Conservation (phyloP, 2,888 invertebrate genomes). For the Taenaris catops region DNA sequence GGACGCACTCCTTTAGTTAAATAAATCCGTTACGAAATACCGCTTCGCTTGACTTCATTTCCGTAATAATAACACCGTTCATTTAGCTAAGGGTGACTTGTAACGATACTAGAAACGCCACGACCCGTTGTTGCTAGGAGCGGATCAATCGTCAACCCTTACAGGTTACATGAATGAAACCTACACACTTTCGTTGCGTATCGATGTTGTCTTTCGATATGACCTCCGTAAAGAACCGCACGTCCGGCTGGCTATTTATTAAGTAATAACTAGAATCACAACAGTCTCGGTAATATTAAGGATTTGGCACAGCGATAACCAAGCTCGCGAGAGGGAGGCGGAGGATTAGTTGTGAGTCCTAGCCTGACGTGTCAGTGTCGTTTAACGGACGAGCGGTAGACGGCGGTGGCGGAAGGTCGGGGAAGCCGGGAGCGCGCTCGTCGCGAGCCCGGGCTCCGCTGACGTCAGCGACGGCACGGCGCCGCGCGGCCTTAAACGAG, state of each 20-base stretch:
- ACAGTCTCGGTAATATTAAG: slow-evolving; percentile 37
- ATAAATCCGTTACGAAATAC: slow-evolving; percentile 62
- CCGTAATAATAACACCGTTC: slow-evolving; percentile 52
- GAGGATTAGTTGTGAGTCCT: slow-evolving; percentile 50
- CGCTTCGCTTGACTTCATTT: slow-evolving; percentile 52
- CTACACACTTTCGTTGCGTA: slow-evolving; percentile 55
- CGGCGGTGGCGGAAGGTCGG: slow-evolving; percentile 72
- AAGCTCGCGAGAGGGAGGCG: slow-evolving; percentile 46
- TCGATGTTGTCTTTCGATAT: slow-evolving; percentile 35
- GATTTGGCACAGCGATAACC: slow-evolving; percentile 46
- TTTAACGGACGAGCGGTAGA: slow-evolving; percentile 57
- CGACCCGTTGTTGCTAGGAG: slow-evolving; percentile 60
- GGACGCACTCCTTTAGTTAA: slow-evolving; percentile 65
- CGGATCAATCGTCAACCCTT: slow-evolving; percentile 59
- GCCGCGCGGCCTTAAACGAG: slow-evolving; percentile 57
- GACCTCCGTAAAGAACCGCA: slow-evolving; percentile 17
- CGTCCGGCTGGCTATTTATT: slow-evolving; percentile 16
- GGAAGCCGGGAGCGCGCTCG: slow-evolving; percentile 63
- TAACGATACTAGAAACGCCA: slow-evolving; percentile 48
- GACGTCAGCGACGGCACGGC: slow-evolving; percentile 75
- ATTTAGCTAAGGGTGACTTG: slow-evolving; percentile 42
- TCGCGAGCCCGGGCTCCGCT: slow-evolving; percentile 66
- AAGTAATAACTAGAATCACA: slow-evolving; percentile 24
- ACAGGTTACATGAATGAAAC: slow-evolving; percentile 71
- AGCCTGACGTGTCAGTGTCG: slow-evolving; percentile 57